These are phyloP conservation scores for Drosophila elegans DNA, from an alignment of 1,140 invertebrate genomes.

Conservation along the genomic window DNA sequence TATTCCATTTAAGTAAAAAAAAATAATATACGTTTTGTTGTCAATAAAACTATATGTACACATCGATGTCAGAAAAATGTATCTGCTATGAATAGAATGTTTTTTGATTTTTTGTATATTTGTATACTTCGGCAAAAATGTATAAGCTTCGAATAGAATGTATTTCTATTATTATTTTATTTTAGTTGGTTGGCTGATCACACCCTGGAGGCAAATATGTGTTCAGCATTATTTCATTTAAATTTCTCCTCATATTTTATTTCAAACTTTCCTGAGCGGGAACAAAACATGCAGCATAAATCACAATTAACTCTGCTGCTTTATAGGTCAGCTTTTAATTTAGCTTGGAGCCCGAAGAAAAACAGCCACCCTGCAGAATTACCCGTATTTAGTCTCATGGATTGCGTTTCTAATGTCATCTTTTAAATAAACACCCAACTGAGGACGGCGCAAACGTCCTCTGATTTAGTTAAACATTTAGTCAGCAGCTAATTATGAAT, in stretches of 20 bases:
- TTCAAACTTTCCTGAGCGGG: conserved; percentile 10
- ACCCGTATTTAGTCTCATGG: conserved; percentile 20
- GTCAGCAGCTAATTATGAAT: conserved; percentile 73
- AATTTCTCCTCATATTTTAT: conserved; percentile 14
- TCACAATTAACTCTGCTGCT: conserved; percentile 58
- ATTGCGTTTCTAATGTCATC: conserved; percentile 38
- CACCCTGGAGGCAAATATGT: background rate
- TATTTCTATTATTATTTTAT: background rate
- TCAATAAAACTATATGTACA: background rate
- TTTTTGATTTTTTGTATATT: background rate
- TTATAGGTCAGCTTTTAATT: conserved; percentile 57
- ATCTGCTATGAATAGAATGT: background rate
- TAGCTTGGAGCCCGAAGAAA: conserved; percentile 35
- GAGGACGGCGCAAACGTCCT: conserved; percentile 27
- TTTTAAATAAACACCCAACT: conserved; percentile 49
- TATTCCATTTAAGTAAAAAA: background rate
- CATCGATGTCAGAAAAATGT: background rate
- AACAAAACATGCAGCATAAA: conserved; percentile 44
- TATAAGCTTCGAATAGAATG: background rate
- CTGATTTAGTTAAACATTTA: conserved; percentile 75
- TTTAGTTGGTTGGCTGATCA: background rate
- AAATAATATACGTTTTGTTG: background rate
- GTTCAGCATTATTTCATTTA: background rate
- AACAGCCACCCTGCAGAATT: conserved; percentile 18
- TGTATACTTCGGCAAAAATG: too few species aligned